These are phyloP conservation scores for Chelonus formosanus DNA, from an alignment of 2,888 invertebrate species.

Conservation along the genomic window DNA sequence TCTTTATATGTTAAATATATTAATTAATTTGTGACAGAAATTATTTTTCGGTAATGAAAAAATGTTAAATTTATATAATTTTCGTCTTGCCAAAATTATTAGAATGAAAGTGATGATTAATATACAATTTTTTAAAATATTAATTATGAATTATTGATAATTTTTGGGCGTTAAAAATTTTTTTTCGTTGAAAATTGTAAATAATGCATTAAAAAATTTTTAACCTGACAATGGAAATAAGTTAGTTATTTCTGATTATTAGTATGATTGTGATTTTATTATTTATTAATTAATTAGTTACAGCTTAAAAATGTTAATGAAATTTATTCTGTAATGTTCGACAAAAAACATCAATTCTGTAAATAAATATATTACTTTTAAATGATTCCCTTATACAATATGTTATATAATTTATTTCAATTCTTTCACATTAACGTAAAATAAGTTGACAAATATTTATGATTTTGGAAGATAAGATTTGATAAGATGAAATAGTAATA, in stretches of 20 bases:
- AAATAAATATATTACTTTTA: conserved; percentile 52
- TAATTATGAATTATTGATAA: neutral
- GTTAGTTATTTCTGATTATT: conserved; percentile 24
- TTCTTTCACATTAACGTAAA: too few species aligned
- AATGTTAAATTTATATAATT: neutral
- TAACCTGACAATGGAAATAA: neutral
- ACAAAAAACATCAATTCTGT: conserved; percentile 51
- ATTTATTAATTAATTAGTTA: conserved; percentile 51
- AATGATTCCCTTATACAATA: conserved; percentile 6
- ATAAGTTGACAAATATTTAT: too few species aligned
- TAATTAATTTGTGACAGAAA: neutral
- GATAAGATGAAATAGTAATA: too few species aligned
- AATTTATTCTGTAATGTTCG: conserved; percentile 42
- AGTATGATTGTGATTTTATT: conserved; percentile 52
- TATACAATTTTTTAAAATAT: conserved; percentile 18
- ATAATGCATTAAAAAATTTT: conserved; percentile 2
- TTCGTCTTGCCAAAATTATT: conserved; percentile 37
- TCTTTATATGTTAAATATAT: conserved; percentile 1
- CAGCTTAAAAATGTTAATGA: conserved; percentile 46
- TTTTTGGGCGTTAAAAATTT: neutral
- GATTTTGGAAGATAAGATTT: too few species aligned
- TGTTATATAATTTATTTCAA: too few species aligned
- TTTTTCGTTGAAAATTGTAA: neutral
- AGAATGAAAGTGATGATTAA: neutral
- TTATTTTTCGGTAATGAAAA: neutral